Conservation (phyloP, 1,140 invertebrate species). For the Paralvinella palmiformis region DNA sequence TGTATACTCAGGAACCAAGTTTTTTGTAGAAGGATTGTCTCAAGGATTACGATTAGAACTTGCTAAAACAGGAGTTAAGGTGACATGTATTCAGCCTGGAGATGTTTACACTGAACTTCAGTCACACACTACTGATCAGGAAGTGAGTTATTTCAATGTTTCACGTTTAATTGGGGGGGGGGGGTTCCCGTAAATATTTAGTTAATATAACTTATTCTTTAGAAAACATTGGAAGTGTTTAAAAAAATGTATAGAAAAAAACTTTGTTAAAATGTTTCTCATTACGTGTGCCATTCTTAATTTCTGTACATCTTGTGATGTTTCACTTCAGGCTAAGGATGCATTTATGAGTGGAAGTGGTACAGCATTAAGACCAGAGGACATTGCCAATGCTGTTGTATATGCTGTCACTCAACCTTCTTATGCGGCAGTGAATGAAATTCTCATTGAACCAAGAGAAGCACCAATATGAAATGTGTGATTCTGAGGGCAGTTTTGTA, state of each 20-base stretch:
- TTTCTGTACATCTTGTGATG: not conserved
- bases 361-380: slow-evolving; percentile 46
- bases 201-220: too few species aligned
- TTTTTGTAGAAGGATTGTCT: slow-evolving; percentile 51
- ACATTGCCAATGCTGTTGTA: slow-evolving; percentile 48
- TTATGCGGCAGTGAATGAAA: slow-evolving; percentile 51
- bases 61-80: slow-evolving; percentile 37
- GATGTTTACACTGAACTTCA: slow-evolving; percentile 50
- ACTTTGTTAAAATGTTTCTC: too few species aligned
- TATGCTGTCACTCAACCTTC: slow-evolving; percentile 48
- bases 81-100: slow-evolving; percentile 52
- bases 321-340: slow-evolving; percentile 31
- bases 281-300: not conserved
- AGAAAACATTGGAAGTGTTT: too few species aligned
- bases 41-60: slow-evolving; percentile 49
- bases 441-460: slow-evolving; percentile 51
- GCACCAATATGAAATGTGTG: slow-evolving; percentile 41
- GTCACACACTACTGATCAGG: slow-evolving; percentile 42
- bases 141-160: too few species aligned
- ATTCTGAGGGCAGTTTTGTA: too few species aligned
- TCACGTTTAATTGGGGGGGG: too few species aligned
- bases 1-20: slow-evolving; percentile 53
- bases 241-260: too few species aligned
- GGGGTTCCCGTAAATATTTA: too few species aligned
- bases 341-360: slow-evolving; percentile 35